phyloP scores from a whole-genome alignment of 2,797 vertebrate genomes.

The Oreochromis grahami region DNA sequence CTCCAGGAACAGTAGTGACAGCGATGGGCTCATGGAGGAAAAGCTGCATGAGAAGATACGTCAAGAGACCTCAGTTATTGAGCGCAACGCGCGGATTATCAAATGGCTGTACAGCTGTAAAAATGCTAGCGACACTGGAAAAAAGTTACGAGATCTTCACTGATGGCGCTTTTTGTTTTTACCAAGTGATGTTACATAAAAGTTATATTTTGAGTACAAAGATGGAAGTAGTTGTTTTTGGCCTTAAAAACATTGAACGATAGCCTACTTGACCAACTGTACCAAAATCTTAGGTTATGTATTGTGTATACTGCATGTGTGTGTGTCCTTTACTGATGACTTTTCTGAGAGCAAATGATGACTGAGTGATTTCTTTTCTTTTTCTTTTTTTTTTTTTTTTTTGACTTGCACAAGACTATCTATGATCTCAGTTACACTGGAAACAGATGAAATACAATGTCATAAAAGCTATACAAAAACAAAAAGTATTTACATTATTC shows the following conservation, averaged over 20 bases:
- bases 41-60: slow-evolving; percentile 74
- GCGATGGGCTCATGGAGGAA: slow-evolving; percentile 81
- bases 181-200: neutral
- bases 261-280: neutral
- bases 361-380: neutral
- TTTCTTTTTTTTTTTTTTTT: neutral
- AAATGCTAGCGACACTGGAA: slow-evolving; percentile 81
- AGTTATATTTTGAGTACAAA: neutral
- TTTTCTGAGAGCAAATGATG: neutral
- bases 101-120: slow-evolving; percentile 96
- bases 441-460: neutral
- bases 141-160: slow-evolving; percentile 78
- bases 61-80: slow-evolving; percentile 85
- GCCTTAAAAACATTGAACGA: neutral
- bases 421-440: neutral
- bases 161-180: slow-evolving; percentile 40
- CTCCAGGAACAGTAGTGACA: slow-evolving; percentile 79
- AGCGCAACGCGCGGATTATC: slow-evolving; percentile 95
- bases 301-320: neutral
- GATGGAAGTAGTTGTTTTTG: neutral
- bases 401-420: neutral
- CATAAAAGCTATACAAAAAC: neutral
- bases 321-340: neutral
- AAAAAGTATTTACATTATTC: neutral
- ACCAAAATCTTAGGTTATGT: neutral